Evolutionary conservation across 2,797 vertebrate genomes (phyloP), one percentile per base, ranked within the genome.

Genomic region (Sebastes glaucus): DNA sequence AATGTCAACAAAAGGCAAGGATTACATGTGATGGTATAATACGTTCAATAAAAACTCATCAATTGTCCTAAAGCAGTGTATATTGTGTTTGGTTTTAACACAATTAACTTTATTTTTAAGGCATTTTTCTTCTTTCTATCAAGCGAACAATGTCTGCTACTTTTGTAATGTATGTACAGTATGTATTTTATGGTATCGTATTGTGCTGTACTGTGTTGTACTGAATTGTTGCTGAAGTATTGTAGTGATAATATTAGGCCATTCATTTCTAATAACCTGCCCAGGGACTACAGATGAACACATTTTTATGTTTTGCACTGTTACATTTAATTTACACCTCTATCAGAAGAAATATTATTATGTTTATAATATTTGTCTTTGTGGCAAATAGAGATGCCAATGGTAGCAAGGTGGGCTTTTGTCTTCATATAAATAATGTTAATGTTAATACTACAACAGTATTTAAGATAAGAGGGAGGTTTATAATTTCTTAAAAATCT

Each of bases 1-100:
- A 66, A 74, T 78, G 87, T 87, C 87, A 86, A 90, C 84, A 93
- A 74, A 60, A 79, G 71, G 20, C 32, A 69, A 81, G 46, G 55
- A 82, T 81, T 55, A 28, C 27, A 35, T 71, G 28, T 53, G 38
- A 71, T 32, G 6, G 35, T 46, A 14, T n/a, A 53, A 30, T 30
- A 14, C 0, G 6, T 66, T 76, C 80, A 81, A 85, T 84, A 83
- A 86, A 87, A 87, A 79, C 33, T 30, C 11, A 68, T 87, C 74
- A 60, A 72, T 85, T 6, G 6, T 28, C 60, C 61, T 18, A n/a
- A 65, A 82, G 59, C 28, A 38, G n/a, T 38, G 28, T 6, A 2
- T 66, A 46, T 42, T 22, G 10, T 60, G 33, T 70, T 55, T 70
- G 18, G 30, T 16, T 70, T 30, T 46, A 56, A 33, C 20, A 71